A percentile compares a stretch with the other conserved stretches of the same genome.
phyloP scores from a whole-genome alignment of 2,797 vertebrate species.

The Oceanodroma leucorhoa region DNA sequence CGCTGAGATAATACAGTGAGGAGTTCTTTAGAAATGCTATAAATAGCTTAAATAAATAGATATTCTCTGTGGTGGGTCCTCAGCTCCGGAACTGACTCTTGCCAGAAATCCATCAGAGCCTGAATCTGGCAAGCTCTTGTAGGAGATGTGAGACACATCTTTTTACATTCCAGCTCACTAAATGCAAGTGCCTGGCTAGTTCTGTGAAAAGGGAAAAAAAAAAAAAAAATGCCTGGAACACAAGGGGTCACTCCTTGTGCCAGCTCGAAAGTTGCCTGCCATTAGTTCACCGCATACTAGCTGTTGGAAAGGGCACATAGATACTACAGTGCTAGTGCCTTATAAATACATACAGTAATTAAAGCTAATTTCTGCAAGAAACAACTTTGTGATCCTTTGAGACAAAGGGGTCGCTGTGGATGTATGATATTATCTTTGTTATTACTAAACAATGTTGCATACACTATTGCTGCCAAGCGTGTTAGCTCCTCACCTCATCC shows the following conservation, averaged over 20 bases:
- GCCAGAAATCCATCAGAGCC: conserved; percentile 66
- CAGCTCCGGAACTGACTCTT: conserved; percentile 59
- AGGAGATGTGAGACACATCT: conserved; percentile 54
- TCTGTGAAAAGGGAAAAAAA: not conserved
- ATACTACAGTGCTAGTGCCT: not conserved
- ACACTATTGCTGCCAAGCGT: not conserved
- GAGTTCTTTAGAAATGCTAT: conserved; percentile 64
- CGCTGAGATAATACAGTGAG: conserved; percentile 58
- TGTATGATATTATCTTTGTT: not conserved
- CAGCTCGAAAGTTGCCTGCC: not conserved
- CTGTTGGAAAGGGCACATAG: not conserved
- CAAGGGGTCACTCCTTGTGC: conserved; percentile 11
- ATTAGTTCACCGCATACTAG: not conserved
- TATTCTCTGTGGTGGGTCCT: conserved; percentile 65
- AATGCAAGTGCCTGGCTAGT: conserved; percentile 26
- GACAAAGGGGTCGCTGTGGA: not conserved
- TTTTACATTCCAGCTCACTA: conserved; percentile 42
- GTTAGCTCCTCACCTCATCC: conserved; percentile 7
- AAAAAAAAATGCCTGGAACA: not conserved
- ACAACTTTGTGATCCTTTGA: not conserved
- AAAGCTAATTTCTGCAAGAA: not conserved
- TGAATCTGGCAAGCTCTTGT: conserved; percentile 45
- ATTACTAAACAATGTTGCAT: not conserved
- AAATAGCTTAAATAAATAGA: conserved; percentile 71
- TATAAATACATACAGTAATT: not conserved